These are phyloP conservation scores for Raja brachyura DNA, from an alignment of 2,113 vertebrate genomes.

Conservation along the genomic window DNA sequence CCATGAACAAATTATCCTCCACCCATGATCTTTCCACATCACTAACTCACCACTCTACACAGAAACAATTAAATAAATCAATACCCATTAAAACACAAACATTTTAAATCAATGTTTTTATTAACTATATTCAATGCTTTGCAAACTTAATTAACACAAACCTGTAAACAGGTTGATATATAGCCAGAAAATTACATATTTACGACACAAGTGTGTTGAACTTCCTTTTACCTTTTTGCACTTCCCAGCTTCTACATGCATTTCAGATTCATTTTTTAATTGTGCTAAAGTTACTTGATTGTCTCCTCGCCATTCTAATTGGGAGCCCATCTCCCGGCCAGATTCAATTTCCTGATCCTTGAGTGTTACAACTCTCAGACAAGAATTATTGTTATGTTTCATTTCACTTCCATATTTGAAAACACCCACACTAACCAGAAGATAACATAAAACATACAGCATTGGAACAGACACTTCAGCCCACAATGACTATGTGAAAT, in stretches of 20 bases:
- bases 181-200: not conserved
- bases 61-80: slow-evolving; percentile 22
- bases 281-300: not conserved
- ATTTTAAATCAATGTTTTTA: not conserved
- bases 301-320: not conserved
- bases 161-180: not conserved
- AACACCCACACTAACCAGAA: too few relatives aligned
- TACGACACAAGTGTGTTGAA: not conserved
- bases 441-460: too few relatives aligned
- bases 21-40: not conserved
- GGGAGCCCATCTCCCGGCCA: not conserved
- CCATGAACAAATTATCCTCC: not conserved
- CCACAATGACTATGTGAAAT: too few relatives aligned
- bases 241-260: not conserved
- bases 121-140: not conserved
- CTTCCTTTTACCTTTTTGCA: too few relatives aligned
- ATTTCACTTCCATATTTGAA: too few relatives aligned
- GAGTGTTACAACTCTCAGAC: not conserved
- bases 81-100: not conserved
- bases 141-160: not conserved
- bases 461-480: too few relatives aligned
- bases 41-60: not conserved
- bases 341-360: not conserved
- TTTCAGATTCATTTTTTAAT: not conserved
- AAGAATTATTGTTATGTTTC: too few relatives aligned